Evolutionary conservation across 1,140 invertebrate genomes (phyloP).

Genomic region (Ips typographus): DNA sequence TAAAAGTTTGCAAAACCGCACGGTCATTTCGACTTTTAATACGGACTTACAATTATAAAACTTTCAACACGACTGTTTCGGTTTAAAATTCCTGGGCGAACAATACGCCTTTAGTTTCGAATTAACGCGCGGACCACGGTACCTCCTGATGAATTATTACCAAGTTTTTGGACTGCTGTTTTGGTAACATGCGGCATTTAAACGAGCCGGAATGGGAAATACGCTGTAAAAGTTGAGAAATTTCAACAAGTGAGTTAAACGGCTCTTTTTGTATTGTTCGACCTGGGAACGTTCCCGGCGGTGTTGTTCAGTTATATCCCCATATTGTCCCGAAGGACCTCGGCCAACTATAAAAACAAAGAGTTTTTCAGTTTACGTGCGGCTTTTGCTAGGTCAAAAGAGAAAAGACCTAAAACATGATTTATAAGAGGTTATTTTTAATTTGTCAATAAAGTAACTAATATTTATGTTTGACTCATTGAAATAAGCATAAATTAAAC

Average conservation of each 20-base stretch:
- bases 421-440: no score
- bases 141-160: no score
- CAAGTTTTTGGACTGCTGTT: no score
- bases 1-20: neutral
- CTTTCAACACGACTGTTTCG: neutral
- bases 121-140: neutral
- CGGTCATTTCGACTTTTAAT: neutral
- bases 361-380: no score
- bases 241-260: neutral
- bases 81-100: neutral
- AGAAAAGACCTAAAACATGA: no score
- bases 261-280: slow-evolving; percentile 3
- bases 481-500: no score
- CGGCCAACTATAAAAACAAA: neutral
- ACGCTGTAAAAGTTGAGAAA: neutral
- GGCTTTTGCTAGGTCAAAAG: no score
- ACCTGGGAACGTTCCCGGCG: neutral
- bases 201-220: no score
- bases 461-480: no score
- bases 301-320: neutral
- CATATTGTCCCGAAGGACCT: neutral
- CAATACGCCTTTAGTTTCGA: slow-evolving; percentile 1
- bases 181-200: no score
- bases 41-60: neutral
- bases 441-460: no score